phyloP scores from a whole-genome alignment of 2,113 vertebrate genomes.

The Alosa alosa region DNA sequence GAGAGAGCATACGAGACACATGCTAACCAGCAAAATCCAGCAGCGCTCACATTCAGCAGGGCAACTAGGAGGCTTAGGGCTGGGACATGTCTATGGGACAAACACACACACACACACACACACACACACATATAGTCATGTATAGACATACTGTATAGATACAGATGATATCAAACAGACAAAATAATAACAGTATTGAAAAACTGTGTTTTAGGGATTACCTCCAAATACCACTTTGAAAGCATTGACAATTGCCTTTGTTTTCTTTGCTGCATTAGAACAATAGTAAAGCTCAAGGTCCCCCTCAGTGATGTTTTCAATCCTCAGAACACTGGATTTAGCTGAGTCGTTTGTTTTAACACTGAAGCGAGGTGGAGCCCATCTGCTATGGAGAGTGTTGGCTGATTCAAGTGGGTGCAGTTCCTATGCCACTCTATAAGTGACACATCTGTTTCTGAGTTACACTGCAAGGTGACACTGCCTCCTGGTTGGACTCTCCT shows the following conservation, averaged over 20 bases:
- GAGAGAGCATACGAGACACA: background rate
- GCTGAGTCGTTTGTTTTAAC: background rate
- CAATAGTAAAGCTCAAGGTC: constrained; percentile 39
- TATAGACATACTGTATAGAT: background rate
- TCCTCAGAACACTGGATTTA: constrained; percentile 24
- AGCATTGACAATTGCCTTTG: too few species aligned
- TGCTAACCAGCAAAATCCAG: background rate
- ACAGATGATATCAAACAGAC: background rate
- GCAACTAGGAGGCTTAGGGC: too few species aligned
- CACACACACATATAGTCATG: background rate
- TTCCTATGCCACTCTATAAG: constrained; percentile 18
- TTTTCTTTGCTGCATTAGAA: background rate
- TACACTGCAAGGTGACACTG: constrained; percentile 17
- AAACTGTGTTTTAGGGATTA: background rate
- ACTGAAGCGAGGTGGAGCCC: background rate
- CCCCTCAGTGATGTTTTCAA: constrained; percentile 41
- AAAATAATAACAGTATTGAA: too few species aligned
- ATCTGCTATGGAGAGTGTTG: background rate
- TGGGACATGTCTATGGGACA: background rate
- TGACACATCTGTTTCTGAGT: background rate
- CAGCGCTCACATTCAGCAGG: background rate
- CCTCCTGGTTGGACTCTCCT: constrained; percentile 36
- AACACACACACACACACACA: background rate
- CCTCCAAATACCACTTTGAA: background rate
- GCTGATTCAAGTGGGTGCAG: constrained; percentile 18